Conservation (phyloP, 1,140 invertebrate genomes). For the Listronotus oregonensis region DNA sequence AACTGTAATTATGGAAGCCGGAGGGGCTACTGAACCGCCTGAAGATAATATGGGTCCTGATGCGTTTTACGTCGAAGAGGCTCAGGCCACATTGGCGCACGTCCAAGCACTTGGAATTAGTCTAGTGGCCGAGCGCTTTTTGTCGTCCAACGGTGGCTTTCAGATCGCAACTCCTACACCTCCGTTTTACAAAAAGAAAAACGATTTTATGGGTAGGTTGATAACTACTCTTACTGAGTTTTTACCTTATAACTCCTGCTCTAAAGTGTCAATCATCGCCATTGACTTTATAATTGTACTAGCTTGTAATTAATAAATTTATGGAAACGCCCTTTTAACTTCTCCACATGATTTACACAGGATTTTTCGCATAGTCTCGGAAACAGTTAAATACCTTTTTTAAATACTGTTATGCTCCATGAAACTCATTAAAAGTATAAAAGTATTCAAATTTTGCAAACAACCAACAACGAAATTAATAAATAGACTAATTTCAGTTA, state of each 20-base stretch:
- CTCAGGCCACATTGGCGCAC: slow-evolving; percentile 70
- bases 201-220: slow-evolving; percentile 41
- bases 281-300: no score
- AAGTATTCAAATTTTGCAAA: no score
- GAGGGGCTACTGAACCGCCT: slow-evolving; percentile 57
- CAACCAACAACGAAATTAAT: no score
- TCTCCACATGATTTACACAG: no score
- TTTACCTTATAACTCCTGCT: background rate
- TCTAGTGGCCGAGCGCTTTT: slow-evolving; percentile 65
- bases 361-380: no score
- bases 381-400: no score
- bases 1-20: slow-evolving; percentile 73
- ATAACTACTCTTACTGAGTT: background rate
- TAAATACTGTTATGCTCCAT: no score
- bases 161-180: slow-evolving; percentile 52
- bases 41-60: slow-evolving; percentile 62
- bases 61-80: slow-evolving; percentile 69
- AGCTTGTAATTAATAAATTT: no score
- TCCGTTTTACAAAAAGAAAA: slow-evolving; percentile 36
- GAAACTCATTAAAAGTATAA: no score
- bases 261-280: no score
- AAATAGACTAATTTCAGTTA: no score
- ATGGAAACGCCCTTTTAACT: no score
- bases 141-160: slow-evolving; percentile 62
- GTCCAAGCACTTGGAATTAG: slow-evolving; percentile 69